These are phyloP conservation scores for Andrena bicolor DNA, from an alignment of 2,888 invertebrate species.

Conservation along the genomic window DNA sequence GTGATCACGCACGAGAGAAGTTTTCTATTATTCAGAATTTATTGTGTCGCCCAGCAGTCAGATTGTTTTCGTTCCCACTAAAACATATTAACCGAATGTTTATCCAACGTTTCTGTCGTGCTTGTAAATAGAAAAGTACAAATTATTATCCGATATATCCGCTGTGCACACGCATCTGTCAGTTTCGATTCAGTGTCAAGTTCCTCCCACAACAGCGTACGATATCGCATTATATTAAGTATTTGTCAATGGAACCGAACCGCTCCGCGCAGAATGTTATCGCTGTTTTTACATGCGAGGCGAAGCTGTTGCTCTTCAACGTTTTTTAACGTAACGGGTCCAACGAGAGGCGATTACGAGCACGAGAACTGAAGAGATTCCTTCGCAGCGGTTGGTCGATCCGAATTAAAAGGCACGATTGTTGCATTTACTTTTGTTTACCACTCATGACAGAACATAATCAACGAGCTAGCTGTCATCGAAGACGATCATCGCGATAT, in stretches of 20 bases:
- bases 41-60: conserved; percentile 8
- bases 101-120: background rate
- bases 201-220: conserved; percentile 20
- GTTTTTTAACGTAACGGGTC: conserved; percentile 8
- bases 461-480: background rate
- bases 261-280: background rate
- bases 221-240: conserved; percentile 39
- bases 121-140: conserved; percentile 11
- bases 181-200: conserved; percentile 33
- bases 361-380: conserved; percentile 17
- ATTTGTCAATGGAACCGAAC: conserved; percentile 36
- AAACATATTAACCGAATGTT: background rate
- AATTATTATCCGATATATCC: background rate
- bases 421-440: background rate
- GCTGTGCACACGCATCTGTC: conserved; percentile 24
- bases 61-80: conserved; percentile 26
- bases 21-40: conserved; percentile 30
- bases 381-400: background rate
- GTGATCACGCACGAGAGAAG: conserved; percentile 36
- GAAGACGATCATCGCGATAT: conserved; percentile 10
- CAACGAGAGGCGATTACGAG: conserved; percentile 15
- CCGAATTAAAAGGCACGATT: conserved; percentile 5
- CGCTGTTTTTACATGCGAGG: conserved; percentile 8
- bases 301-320: conserved; percentile 9
- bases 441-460: background rate